These are phyloP conservation scores for Atta cephalotes DNA, from an alignment of 1,140 invertebrate species.

Conservation along the genomic window DNA sequence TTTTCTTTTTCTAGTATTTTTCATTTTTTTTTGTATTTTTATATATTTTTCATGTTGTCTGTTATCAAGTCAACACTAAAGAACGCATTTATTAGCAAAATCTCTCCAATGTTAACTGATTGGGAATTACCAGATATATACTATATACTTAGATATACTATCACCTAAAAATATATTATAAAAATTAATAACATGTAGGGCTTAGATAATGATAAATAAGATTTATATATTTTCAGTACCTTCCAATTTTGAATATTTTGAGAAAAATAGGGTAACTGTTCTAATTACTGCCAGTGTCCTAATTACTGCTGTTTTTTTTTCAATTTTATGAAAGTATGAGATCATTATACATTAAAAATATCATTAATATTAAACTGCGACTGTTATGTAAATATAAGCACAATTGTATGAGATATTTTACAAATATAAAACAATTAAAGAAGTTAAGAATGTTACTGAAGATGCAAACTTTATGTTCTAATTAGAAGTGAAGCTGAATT, in stretches of 20 bases:
- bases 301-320: no score
- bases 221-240: conserved; percentile 61
- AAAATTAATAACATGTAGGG: conserved; percentile 42
- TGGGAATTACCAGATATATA: conserved; percentile 67
- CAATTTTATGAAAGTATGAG: no score
- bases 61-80: conserved; percentile 81
- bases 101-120: conserved; percentile 80
- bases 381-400: no score
- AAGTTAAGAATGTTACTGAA: no score
- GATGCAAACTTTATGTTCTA: no score
- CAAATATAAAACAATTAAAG: no score
- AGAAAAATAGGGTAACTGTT: not conserved
- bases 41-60: conserved; percentile 72
- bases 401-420: no score
- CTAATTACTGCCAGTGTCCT: no score
- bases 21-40: conserved; percentile 72
- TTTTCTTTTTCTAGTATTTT: conserved; percentile 68
- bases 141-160: conserved; percentile 42
- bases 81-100: conserved; percentile 81
- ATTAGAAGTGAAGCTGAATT: no score
- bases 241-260: conserved; percentile 1
- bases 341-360: no score
- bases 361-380: no score
- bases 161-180: conserved; percentile 45
- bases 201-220: conserved; percentile 68